These are phyloP conservation scores for Metacarcinus magister DNA, from an alignment of 2,888 invertebrate genomes.

Conservation along the genomic window DNA sequence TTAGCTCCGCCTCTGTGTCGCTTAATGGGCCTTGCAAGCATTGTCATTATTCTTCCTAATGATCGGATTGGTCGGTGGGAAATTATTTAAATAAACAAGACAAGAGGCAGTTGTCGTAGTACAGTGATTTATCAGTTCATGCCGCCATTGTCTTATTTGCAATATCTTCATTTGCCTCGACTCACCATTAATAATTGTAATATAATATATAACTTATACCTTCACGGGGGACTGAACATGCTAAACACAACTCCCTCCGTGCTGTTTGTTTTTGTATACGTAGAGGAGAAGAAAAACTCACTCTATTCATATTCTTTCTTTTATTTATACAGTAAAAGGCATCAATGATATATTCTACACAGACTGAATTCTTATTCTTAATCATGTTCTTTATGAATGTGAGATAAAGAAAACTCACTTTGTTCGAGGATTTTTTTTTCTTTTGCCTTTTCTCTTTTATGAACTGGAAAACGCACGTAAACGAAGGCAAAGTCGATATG, in stretches of 20 bases:
- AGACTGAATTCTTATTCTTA: no score
- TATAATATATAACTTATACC: not conserved
- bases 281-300: not conserved
- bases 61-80: not conserved
- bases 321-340: not conserved
- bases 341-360: not conserved
- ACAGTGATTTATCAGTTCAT: slow-evolving; percentile 29
- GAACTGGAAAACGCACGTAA: not conserved
- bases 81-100: slow-evolving; percentile 10
- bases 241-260: not conserved
- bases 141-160: not conserved
- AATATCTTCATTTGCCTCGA: slow-evolving; percentile 19
- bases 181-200: slow-evolving; percentile 6
- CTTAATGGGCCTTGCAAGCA: not conserved
- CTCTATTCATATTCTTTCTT: not conserved
- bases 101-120: slow-evolving; percentile 1
- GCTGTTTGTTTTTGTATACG: not conserved
- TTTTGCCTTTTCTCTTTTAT: no score
- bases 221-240: slow-evolving; percentile 31
- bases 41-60: slow-evolving; percentile 36
- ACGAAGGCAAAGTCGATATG: not conserved
- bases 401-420: not conserved
- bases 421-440: not conserved
- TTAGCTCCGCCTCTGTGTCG: not conserved
- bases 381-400: not conserved